Evolutionary conservation across 2,888 invertebrate species (phyloP).

Genomic region (Hirtodrosophila trivittata): DNA sequence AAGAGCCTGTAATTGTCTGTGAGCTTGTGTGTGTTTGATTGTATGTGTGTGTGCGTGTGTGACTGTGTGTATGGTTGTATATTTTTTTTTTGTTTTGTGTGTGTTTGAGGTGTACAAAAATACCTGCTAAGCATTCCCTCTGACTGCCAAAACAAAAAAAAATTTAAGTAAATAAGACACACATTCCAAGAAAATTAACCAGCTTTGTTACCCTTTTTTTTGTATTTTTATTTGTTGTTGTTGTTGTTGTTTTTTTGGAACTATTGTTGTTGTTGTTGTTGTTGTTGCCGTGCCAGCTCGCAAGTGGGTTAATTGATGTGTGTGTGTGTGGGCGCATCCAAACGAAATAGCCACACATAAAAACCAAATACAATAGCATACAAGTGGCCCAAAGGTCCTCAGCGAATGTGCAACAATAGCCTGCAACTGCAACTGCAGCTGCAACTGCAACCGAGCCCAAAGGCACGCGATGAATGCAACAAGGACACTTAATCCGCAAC

Average conservation of each 20-base stretch:
- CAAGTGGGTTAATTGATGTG: constrained; percentile 71
- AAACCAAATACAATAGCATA: constrained; percentile 4
- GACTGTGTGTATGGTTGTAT: constrained; percentile 2
- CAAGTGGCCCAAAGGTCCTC: constrained; percentile 8
- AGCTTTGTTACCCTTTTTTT: constrained; percentile 25
- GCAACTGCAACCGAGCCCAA: background rate
- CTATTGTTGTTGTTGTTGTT: constrained; percentile 20
- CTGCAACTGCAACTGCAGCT: background rate
- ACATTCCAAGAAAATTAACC: constrained; percentile 69
- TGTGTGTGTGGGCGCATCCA: constrained; percentile 43
- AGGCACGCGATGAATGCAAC: constrained; percentile 55
- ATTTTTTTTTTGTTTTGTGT: background rate
- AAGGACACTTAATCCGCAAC: constrained; percentile 24
- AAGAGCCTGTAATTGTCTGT: constrained; percentile 22
- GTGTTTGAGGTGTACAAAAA: constrained; percentile 23
- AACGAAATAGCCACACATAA: constrained; percentile 20
- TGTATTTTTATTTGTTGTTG: constrained; percentile 13
- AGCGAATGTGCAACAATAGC: constrained; percentile 51
- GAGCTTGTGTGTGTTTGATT: constrained; percentile 13
- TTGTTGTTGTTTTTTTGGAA: constrained; percentile 20
- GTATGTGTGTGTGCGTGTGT: constrained; percentile 10
- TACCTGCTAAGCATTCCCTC: constrained; percentile 44
- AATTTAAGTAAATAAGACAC: constrained; percentile 19
- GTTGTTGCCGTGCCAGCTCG: constrained; percentile 31
- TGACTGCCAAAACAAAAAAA: background rate